These are phyloP conservation scores for Colossoma macropomum DNA, from an alignment of 2,113 vertebrate species.

Conservation along the genomic window DNA sequence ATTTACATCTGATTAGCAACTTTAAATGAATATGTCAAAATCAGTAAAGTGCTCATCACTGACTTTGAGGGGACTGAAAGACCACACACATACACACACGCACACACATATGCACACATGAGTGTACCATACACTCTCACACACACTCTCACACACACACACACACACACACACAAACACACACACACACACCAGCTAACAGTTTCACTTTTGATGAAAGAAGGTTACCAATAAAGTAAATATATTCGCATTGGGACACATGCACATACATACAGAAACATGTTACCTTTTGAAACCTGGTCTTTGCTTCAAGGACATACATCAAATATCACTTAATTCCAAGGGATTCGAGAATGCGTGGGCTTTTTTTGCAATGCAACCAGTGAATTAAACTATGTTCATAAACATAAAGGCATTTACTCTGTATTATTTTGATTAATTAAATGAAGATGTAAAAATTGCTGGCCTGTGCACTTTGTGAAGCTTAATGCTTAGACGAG, in stretches of 20 bases:
- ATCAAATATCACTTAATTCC: conserved; percentile 21
- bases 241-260: background rate
- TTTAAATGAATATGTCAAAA: conserved; percentile 80
- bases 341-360: background rate
- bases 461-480: conserved; percentile 55
- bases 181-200: background rate
- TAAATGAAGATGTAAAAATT: conserved; percentile 57
- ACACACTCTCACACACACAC: background rate
- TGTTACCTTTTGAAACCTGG: conserved; percentile 39
- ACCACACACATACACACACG: conserved; percentile 16
- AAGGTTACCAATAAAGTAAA: conserved; percentile 16
- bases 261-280: conserved; percentile 32
- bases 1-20: conserved; percentile 82
- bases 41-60: conserved; percentile 65
- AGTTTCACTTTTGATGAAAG: background rate
- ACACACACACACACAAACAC: conserved; percentile 29
- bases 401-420: conserved; percentile 48
- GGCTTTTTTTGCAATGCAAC: conserved; percentile 25
- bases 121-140: background rate
- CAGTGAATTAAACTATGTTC: conserved; percentile 45
- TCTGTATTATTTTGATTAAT: conserved; percentile 52
- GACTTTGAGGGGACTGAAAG: conserved; percentile 54
- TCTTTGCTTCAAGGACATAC: background rate
- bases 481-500: conserved; percentile 48
- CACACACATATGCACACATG: background rate